Base-by-base conservation (phyloP, 37 sponge, comb jelly and placozoan species). In the Crambe crambe region DNA sequence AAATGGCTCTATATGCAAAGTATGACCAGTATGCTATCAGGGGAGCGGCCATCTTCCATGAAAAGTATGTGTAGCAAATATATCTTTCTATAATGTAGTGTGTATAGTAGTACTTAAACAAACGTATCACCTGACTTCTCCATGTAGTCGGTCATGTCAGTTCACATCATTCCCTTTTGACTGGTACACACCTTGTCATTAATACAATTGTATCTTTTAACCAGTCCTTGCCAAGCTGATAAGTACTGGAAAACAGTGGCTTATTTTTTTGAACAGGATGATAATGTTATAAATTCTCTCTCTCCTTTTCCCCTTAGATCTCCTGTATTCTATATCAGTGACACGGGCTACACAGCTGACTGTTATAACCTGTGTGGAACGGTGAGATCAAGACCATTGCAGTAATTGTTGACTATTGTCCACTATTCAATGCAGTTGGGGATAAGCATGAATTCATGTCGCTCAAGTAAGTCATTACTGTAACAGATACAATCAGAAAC, bases 1-100 rank as follows among this genome's bases (percentile, higher is more conserved):
- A 79, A 59, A 89, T 93, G 81, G 90, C 94, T 23, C 75, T 93
- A 31, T 80, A 64, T 54, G 61, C 74, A 23, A 89, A 77, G 21
- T 93, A 74, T 38, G 76, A 70, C 54, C 81, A 85, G 56, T 85
- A 75, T 43, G 69, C 66, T 26, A 62, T 70, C 3, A 79, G 89
- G 8, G 94, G 94, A 60, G 22, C 78, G 18, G 27, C 63, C n/a
- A 80, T 80, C n/a, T 68, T 82, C 37, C 56, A 74, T 54, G 69
- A 30, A 27, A 92, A 71, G 92, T 92, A 40, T 69, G 77, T 72
- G 17, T n/a, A n/a, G n/a, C n/a, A n/a, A n/a, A n/a, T n/a, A n/a
- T n/a, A n/a, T n/a, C n/a, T n/a, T n/a, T n/a, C n/a, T n/a, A n/a
- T n/a, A n/a, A n/a, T n/a, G n/a, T n/a, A n/a, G n/a, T n/a, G n/a